These are phyloP conservation scores for Danio choprae DNA, from an alignment of 2,797 vertebrate species.

Conservation along the genomic window DNA sequence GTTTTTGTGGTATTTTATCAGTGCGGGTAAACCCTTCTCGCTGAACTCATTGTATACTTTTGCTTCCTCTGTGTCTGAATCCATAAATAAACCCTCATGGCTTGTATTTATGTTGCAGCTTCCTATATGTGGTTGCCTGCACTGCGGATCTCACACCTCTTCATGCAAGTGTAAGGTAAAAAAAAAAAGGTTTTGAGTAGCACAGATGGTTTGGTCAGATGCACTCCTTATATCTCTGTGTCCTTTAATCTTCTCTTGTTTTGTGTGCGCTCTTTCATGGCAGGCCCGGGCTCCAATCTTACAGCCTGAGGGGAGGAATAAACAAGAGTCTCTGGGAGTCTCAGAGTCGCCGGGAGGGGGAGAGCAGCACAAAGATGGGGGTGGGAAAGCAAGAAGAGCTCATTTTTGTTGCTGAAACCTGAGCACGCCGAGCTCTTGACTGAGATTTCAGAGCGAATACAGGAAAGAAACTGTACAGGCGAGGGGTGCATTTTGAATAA, in stretches of 20 bases:
- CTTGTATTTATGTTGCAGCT: constrained; percentile 30
- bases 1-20: background rate
- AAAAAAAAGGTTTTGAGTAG: constrained; percentile 48
- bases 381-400: constrained; percentile 52
- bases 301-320: constrained; percentile 67
- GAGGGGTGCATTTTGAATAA: constrained; percentile 33
- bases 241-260: constrained; percentile 65
- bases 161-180: constrained; percentile 34
- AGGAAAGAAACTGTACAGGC: constrained; percentile 39
- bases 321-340: constrained; percentile 68
- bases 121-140: constrained; percentile 36
- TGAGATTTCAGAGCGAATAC: constrained; percentile 35
- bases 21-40: background rate
- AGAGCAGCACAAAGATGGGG: constrained; percentile 57
- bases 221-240: constrained; percentile 58
- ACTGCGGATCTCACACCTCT: constrained; percentile 37
- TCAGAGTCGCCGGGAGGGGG: constrained; percentile 51
- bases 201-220: constrained; percentile 65
- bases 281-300: constrained; percentile 60
- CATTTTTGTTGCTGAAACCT: constrained; percentile 56
- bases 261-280: constrained; percentile 64
- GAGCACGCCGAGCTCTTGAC: constrained; percentile 41
- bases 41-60: constrained; percentile 19
- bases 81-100: constrained; percentile 6
- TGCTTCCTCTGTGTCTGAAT: constrained; percentile 9